Conservation (phyloP, 2,888 invertebrate species). For the Netelia inedita region DNA sequence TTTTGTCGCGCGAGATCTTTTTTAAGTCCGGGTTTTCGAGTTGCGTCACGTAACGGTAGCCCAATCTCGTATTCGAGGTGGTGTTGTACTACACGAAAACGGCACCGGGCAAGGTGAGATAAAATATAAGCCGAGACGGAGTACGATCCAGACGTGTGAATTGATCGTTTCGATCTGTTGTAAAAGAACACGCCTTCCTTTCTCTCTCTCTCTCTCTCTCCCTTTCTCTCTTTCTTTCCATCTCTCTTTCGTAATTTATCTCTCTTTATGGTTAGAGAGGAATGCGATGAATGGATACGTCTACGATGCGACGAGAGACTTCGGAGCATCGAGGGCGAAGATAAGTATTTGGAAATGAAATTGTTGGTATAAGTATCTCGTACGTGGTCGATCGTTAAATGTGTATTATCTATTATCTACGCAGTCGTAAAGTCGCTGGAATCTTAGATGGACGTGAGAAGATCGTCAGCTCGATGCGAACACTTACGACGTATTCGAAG, state of each 20-base stretch:
- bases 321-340: constrained; percentile 46
- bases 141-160: constrained; percentile 46
- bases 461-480: no score
- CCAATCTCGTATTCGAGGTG: constrained; percentile 34
- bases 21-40: constrained; percentile 45
- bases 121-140: constrained; percentile 13
- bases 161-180: constrained; percentile 45
- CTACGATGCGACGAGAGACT: constrained; percentile 43
- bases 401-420: no score
- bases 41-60: constrained; percentile 48
- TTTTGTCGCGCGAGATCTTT: constrained; percentile 6
- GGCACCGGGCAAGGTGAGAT: background rate
- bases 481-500: no score
- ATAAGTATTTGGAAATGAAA: constrained; percentile 31
- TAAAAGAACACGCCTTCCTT: background rate
- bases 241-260: background rate
- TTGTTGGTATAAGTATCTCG: no score
- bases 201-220: background rate
- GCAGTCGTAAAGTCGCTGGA: no score
- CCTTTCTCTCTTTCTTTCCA: background rate
- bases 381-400: no score
- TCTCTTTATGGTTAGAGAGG: constrained; percentile 1
- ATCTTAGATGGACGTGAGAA: no score
- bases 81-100: background rate
- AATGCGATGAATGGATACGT: constrained; percentile 36